Evolutionary conservation across 2,888 invertebrate species (phyloP).

Genomic region (Danaus chrysippus): DNA sequence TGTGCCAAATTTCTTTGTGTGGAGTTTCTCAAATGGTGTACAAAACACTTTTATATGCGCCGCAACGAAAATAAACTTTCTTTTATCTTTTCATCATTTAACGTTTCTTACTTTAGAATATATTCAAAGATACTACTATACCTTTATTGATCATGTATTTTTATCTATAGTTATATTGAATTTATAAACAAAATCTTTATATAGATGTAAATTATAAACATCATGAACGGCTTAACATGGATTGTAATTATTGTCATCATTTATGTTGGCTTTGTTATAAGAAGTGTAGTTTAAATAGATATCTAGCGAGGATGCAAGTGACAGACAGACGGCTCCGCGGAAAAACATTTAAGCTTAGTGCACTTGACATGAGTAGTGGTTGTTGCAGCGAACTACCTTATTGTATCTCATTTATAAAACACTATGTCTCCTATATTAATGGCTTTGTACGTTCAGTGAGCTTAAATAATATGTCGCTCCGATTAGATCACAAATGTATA

Average conservation of each 20-base stretch:
- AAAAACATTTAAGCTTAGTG: conserved; percentile 8
- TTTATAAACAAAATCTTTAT: no score
- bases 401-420: conserved; percentile 5
- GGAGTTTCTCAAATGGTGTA: not conserved
- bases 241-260: not conserved
- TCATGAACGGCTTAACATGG: not conserved
- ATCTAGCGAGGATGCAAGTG: conserved; percentile 1
- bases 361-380: conserved; percentile 7
- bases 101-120: no score
- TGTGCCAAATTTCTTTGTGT: conserved; percentile 3
- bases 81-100: not conserved
- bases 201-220: no score
- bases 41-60: not conserved
- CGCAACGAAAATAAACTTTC: not conserved
- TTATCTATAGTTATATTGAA: no score
- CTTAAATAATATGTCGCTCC: no score
- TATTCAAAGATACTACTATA: no score
- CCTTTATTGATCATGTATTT: no score
- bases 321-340: conserved; percentile 3
- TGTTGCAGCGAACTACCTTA: conserved; percentile 1
- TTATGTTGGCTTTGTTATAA: not conserved
- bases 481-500: no score
- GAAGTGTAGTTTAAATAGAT: conserved; percentile 1
- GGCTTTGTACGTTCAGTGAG: no score
- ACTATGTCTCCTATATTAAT: not conserved